Conservation (phyloP, 2,797 vertebrate genomes). For the Peromyscus aztecus region DNA sequence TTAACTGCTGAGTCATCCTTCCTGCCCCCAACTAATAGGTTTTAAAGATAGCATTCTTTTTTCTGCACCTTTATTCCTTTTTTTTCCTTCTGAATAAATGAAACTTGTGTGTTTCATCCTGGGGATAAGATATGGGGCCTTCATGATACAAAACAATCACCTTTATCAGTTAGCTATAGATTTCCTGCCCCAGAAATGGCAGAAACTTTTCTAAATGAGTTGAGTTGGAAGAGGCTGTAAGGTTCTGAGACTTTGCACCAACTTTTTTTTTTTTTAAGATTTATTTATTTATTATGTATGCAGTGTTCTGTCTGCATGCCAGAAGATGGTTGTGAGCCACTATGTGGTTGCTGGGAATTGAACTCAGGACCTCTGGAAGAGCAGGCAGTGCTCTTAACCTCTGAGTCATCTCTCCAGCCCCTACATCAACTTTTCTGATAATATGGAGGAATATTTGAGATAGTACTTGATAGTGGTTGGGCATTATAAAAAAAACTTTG, state of each 20-base stretch:
- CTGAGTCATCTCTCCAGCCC: too few relatives aligned
- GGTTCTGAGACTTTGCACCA: background rate
- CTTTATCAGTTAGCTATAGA: background rate
- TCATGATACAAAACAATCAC: background rate
- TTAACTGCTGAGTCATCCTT: background rate
- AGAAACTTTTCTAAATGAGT: background rate
- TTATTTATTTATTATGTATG: too few relatives aligned
- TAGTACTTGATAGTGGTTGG: background rate
- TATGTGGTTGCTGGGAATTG: too few relatives aligned
- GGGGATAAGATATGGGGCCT: background rate
- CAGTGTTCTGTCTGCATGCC: too few relatives aligned
- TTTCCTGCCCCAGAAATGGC: background rate
- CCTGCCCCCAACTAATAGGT: background rate
- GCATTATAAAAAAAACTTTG: background rate
- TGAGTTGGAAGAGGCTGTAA: background rate
- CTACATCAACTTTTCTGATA: background rate
- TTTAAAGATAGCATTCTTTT: background rate
- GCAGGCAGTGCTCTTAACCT: too few relatives aligned
- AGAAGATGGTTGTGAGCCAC: too few relatives aligned
- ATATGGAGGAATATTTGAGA: background rate
- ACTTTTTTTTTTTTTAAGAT: too few relatives aligned
- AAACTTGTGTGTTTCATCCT: background rate
- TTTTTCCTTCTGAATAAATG: background rate
- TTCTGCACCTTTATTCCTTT: background rate
- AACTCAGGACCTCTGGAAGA: too few relatives aligned